Conservation (phyloP, 2,888 invertebrate genomes). For the Eledona agricola region DNA sequence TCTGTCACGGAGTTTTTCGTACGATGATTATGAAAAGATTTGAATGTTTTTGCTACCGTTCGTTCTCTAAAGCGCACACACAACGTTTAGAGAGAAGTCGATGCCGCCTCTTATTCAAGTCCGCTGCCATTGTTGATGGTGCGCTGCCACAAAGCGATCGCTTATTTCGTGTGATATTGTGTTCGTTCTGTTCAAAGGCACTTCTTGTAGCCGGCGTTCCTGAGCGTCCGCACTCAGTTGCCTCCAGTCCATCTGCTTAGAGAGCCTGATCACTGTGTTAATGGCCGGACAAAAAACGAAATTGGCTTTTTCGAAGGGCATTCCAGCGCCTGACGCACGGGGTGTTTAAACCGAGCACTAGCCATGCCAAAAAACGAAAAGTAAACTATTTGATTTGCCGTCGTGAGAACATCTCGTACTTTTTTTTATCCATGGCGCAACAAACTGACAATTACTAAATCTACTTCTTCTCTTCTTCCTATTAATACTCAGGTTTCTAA, state of each 20-base stretch:
- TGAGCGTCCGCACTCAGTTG: conserved; percentile 31
- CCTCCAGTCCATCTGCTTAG: conserved; percentile 33
- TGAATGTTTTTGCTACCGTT: conserved; percentile 36
- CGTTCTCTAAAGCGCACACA: conserved; percentile 18
- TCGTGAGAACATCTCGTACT: no score
- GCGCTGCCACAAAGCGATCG: conserved; percentile 36
- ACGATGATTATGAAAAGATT: conserved; percentile 31
- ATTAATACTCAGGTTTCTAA: no score
- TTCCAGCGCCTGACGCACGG: no score
- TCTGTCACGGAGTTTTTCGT: conserved; percentile 32
- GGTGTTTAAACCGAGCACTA: no score
- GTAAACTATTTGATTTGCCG: no score
- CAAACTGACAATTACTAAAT: no score
- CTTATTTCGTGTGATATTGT: conserved; percentile 45
- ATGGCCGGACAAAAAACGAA: conserved; percentile 30
- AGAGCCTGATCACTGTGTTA: conserved; percentile 33
- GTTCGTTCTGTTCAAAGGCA: conserved; percentile 31
- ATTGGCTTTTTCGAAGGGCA: conserved; percentile 34
- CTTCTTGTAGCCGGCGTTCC: conserved; percentile 34
- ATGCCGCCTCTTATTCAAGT: conserved; percentile 30
- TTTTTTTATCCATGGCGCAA: no score
- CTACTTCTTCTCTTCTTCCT: no score
- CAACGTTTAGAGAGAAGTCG: conserved; percentile 17
- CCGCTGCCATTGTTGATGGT: conserved; percentile 32
- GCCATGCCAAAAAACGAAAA: no score